A percentile compares a stretch with the other conserved stretches of the same genome.
Conservation (phyloP, 2,797 vertebrate genomes). For the Eulemur mongoz region DNA sequence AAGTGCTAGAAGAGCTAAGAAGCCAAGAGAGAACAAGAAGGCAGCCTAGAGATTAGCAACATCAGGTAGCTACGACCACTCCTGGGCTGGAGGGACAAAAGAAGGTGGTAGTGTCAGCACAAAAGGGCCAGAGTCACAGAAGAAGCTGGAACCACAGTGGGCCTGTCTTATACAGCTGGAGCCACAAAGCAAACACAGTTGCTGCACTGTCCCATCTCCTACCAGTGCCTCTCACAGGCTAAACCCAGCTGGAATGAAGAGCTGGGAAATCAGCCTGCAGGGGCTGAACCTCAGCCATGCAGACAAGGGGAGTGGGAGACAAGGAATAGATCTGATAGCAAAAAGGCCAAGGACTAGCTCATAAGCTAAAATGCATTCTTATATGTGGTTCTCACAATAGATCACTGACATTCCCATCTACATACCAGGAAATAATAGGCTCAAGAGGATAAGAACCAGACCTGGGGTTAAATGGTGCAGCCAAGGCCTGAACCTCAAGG, state of each 20-base stretch:
- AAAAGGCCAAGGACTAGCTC: neutral
- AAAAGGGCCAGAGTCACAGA: neutral
- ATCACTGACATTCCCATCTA: neutral
- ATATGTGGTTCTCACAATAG: neutral
- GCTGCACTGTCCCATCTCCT: neutral
- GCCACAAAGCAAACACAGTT: neutral
- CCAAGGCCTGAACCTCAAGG: neutral
- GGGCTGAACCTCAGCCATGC: neutral
- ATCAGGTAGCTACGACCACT: neutral
- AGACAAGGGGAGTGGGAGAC: neutral
- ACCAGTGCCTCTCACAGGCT: neutral
- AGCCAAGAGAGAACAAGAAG: neutral
- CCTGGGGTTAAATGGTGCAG: neutral
- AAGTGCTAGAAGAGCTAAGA: neutral
- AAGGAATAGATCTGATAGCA: neutral
- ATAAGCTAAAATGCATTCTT: neutral
- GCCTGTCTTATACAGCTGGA: neutral
- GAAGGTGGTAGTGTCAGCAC: neutral
- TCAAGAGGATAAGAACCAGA: conserved; percentile 2
- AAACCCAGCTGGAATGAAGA: neutral
- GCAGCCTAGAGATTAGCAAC: neutral
- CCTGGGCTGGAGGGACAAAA: neutral
- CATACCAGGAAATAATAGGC: neutral
- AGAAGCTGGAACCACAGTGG: neutral
- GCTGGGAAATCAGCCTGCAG: neutral